Conservation (phyloP, 1,140 invertebrate species). For the Philotrypesis tridentata region DNA sequence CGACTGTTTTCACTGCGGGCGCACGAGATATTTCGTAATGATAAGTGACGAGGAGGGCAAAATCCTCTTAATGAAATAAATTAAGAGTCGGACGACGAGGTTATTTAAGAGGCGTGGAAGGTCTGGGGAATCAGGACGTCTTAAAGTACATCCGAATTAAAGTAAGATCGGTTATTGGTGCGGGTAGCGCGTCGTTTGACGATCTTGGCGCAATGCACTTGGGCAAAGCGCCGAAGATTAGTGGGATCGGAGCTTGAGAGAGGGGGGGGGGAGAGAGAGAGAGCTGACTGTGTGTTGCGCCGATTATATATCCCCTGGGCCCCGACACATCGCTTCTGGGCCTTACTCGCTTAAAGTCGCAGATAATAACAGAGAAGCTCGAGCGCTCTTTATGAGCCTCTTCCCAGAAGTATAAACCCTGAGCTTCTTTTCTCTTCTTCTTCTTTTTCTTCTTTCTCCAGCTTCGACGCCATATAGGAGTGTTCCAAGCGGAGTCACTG, state of each 20-base stretch:
- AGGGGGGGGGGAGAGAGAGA: no score
- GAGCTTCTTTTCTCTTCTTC: conserved; percentile 49
- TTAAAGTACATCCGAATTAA: conserved; percentile 42
- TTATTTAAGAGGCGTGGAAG: not conserved
- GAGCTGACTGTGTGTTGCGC: conserved; percentile 54
- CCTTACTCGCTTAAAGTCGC: conserved; percentile 62
- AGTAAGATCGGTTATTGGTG: conserved; percentile 48
- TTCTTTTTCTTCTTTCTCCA: conserved; percentile 40
- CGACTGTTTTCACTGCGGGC: not conserved
- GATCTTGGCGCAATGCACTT: conserved; percentile 24
- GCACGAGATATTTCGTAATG: not conserved
- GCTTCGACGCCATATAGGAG: not conserved
- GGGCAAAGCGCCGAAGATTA: conserved; percentile 60
- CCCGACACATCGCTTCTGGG: conserved; percentile 57
- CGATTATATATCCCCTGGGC: conserved; percentile 63
- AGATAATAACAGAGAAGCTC: conserved; percentile 71
- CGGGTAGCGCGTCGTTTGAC: not conserved
- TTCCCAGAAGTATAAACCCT: conserved; percentile 72
- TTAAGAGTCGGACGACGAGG: not conserved
- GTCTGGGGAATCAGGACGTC: not conserved
- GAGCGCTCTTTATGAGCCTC: conserved; percentile 70
- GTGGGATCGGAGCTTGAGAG: conserved; percentile 62
- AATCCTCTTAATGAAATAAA: not conserved
- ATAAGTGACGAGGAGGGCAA: not conserved
- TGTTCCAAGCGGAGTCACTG: not conserved